Conservation (phyloP, 2,113 vertebrate genomes). For the Turnix velox region DNA sequence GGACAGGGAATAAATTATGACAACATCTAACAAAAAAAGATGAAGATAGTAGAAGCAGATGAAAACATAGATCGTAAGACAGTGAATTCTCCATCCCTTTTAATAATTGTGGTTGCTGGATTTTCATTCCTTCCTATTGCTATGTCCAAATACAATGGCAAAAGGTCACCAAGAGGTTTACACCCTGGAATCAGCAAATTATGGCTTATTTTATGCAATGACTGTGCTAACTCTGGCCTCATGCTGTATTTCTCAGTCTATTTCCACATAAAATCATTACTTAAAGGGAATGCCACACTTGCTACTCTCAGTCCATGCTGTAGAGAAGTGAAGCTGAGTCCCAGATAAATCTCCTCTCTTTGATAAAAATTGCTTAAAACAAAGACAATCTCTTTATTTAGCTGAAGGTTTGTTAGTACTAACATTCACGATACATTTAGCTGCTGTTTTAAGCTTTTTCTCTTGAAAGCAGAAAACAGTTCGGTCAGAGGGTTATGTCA, state of each 20-base stretch:
- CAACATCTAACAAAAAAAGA: too few relatives aligned
- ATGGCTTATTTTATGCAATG: background rate
- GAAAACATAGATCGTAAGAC: too few relatives aligned
- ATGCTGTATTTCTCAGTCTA: background rate
- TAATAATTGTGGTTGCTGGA: too few relatives aligned
- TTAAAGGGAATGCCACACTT: background rate
- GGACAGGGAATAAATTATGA: background rate
- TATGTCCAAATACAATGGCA: background rate
- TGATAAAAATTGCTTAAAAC: background rate
- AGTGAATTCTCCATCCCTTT: too few relatives aligned
- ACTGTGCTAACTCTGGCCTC: background rate
- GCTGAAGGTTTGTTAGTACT: background rate
- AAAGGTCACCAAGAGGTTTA: background rate
- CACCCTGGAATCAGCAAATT: background rate
- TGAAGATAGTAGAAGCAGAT: too few relatives aligned
- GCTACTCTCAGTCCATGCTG: background rate
- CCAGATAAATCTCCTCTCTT: background rate
- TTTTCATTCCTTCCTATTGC: background rate
- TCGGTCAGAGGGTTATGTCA: background rate
- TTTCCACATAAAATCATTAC: background rate
- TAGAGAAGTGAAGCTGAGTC: background rate
- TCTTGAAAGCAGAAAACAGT: background rate
- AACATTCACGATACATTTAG: background rate
- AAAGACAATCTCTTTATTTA: background rate
- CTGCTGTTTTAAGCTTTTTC: background rate